phyloP scores from a whole-genome alignment of 2,888 invertebrate genomes.

The Timema cristinae region DNA sequence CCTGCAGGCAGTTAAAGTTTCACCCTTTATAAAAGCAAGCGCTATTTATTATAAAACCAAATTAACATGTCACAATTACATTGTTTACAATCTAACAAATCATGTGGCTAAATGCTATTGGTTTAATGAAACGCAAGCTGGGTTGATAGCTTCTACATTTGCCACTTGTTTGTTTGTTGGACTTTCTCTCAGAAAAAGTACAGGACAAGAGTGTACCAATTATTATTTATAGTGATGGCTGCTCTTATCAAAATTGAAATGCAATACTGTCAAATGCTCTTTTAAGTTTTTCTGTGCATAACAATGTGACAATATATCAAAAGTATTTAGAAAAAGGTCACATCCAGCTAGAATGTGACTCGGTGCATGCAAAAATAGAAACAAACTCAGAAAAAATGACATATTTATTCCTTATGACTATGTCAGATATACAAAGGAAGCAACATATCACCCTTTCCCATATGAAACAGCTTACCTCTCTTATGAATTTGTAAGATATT shows the following conservation, averaged over 20 bases:
- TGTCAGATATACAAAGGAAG: constrained; percentile 4
- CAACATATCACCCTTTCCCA: background rate
- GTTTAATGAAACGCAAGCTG: constrained; percentile 3
- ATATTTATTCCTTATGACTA: constrained; percentile 3
- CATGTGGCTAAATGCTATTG: background rate
- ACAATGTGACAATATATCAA: background rate
- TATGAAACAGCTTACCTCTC: background rate
- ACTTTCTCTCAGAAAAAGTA: background rate
- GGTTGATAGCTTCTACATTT: background rate
- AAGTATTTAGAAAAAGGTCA: constrained; percentile 6
- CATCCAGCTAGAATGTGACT: background rate
- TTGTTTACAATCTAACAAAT: background rate
- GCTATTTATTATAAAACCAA: constrained; percentile 6
- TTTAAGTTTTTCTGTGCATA: background rate
- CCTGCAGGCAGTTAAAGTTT: background rate
- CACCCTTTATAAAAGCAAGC: background rate
- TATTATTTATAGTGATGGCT: background rate
- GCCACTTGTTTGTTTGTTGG: background rate
- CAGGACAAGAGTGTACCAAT: background rate
- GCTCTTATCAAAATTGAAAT: background rate
- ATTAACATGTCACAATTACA: constrained; percentile 1
- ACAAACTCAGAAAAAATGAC: background rate
- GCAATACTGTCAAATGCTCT: constrained; percentile 1
- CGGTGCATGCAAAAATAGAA: background rate
- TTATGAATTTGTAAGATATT: constrained; percentile 1